These are phyloP conservation scores for Porites evermanni DNA, from an alignment of 92 coral and sea anemone species.

Conservation along the genomic window DNA sequence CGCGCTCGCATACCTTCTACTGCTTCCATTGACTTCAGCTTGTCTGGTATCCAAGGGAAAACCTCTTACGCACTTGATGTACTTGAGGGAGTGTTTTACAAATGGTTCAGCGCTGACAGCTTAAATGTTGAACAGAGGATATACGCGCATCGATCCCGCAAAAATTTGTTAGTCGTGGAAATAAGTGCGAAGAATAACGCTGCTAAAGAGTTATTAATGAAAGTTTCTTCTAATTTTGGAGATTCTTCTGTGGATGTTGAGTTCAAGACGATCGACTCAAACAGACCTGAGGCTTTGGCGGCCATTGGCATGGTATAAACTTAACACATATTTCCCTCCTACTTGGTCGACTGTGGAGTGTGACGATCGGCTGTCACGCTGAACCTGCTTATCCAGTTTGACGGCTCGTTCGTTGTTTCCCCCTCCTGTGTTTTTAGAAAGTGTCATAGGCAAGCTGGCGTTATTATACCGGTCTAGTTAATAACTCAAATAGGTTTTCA, in stretches of 20 bases:
- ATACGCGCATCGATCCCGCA: conserved; percentile 83
- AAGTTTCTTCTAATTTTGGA: conserved; percentile 58
- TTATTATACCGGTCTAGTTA: too few species aligned
- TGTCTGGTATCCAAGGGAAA: conserved; percentile 60
- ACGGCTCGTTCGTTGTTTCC: too few species aligned
- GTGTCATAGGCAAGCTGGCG: too few species aligned
- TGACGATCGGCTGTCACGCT: too few species aligned
- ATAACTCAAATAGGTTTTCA: too few species aligned
- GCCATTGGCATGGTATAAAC: conserved; percentile 72
- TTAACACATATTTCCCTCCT: neutral
- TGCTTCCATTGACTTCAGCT: conserved; percentile 64
- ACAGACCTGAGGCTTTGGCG: conserved; percentile 61
- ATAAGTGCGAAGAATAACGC: conserved; percentile 61
- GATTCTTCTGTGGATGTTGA: conserved; percentile 69
- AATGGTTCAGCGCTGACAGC: conserved; percentile 70
- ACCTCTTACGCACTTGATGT: conserved; percentile 76
- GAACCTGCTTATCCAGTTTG: too few species aligned
- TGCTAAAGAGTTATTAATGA: conserved; percentile 49
- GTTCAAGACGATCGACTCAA: conserved; percentile 56
- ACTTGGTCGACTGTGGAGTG: neutral
- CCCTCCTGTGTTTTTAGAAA: too few species aligned
- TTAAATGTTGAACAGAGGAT: conserved; percentile 72
- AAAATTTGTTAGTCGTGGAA: conserved; percentile 76
- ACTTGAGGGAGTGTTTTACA: conserved; percentile 76
- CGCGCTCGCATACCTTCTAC: conserved; percentile 84